Conservation (phyloP, 2,888 invertebrate genomes). For the Electrophaes corylata region DNA sequence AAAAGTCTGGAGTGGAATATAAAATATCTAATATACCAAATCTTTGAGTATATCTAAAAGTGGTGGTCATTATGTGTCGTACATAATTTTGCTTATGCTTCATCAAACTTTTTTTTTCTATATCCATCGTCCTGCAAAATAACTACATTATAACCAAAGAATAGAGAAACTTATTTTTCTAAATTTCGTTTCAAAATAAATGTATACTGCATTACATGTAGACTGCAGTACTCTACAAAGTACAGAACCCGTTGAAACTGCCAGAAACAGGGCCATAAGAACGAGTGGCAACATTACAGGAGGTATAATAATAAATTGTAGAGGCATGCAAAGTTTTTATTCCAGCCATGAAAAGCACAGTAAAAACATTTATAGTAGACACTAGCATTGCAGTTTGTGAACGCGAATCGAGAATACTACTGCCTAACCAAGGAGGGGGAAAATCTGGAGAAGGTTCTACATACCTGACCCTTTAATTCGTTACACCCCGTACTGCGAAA, state of each 20-base stretch:
- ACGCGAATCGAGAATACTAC: constrained; percentile 5
- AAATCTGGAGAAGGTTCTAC: not conserved
- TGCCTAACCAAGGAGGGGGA: not conserved
- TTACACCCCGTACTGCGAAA: too few species aligned
- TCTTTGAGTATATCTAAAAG: too few species aligned
- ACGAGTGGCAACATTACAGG: constrained; percentile 12
- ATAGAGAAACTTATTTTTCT: not conserved
- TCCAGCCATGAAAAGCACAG: constrained; percentile 16
- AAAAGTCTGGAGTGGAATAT: too few species aligned
- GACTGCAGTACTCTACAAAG: not conserved
- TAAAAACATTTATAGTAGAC: constrained; percentile 22
- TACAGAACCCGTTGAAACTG: not conserved
- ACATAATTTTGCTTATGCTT: too few species aligned
- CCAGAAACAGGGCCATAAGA: constrained; percentile 1
- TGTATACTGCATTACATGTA: too few species aligned
- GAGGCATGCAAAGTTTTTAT: constrained; percentile 13
- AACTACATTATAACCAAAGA: too few species aligned
- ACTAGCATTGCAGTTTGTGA: constrained; percentile 13
- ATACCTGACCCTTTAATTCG: too few species aligned
- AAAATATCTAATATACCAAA: too few species aligned
- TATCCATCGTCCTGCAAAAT: too few species aligned
- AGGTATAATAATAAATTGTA: constrained; percentile 12
- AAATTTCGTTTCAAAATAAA: too few species aligned
- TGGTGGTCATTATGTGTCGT: too few species aligned
- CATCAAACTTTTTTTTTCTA: too few species aligned